These are phyloP conservation scores for Chrysomallon squamiferum DNA, from an alignment of 1,140 invertebrate genomes.

Conservation along the genomic window DNA sequence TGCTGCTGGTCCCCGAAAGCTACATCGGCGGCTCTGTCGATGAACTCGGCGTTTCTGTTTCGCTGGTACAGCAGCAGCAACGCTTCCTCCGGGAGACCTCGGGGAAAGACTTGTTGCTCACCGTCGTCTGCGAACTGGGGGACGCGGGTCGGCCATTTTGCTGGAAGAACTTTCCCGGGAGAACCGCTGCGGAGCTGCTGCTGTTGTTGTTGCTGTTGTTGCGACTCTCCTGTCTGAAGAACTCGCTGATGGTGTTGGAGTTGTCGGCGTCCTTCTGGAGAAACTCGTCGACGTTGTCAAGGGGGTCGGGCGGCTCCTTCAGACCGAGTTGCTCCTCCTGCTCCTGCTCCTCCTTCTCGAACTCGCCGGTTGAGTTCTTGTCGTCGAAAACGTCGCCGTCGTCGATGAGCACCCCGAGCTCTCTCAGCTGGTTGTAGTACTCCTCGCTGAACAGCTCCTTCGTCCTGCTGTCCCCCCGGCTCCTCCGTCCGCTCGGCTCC, in stretches of 20 bases:
- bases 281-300: slow-evolving; percentile 43
- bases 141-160: not conserved
- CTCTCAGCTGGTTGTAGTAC: slow-evolving; percentile 52
- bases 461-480: slow-evolving; percentile 10
- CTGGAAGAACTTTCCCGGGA: not conserved
- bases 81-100: slow-evolving; percentile 54
- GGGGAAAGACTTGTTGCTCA: slow-evolving; percentile 51
- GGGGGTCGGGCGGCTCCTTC: slow-evolving; percentile 13
- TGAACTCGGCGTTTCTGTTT: slow-evolving; percentile 4
- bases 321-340: slow-evolving; percentile 27
- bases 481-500: slow-evolving; percentile 7
- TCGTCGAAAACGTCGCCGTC: slow-evolving; percentile 42
- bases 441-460: slow-evolving; percentile 49
- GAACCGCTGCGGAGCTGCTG: not conserved
- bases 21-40: slow-evolving; percentile 10
- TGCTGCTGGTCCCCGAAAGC: slow-evolving; percentile 11
- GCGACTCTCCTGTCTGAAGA: not conserved
- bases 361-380: slow-evolving; percentile 43
- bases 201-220: not conserved
- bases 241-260: not conserved
- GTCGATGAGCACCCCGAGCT: slow-evolving; percentile 56
- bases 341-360: slow-evolving; percentile 45
- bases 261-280: slow-evolving; percentile 17
- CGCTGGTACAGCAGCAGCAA: slow-evolving; percentile 34
- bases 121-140: slow-evolving; percentile 44